Base-by-base conservation (phyloP, 2,113 vertebrate species). In the Crocuta crocuta region DNA sequence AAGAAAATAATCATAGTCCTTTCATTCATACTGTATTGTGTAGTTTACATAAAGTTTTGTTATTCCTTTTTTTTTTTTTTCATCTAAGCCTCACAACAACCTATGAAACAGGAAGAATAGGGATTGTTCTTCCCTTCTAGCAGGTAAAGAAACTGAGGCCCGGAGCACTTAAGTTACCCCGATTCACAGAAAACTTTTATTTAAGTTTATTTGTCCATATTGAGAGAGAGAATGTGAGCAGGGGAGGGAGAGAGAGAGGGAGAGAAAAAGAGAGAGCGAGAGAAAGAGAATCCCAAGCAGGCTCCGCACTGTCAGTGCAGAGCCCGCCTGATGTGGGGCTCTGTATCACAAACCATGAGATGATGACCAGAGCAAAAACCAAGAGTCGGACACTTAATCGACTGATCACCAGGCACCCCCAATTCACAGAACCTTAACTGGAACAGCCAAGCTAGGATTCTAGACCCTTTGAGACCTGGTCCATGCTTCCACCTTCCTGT, bases 81-180 rank as follows among this genome's bases (percentile, higher is more conserved):
- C 3, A 48, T 50, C 63, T 79, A 17, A 95, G 4, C 26, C 58
- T 95, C 23, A 89, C 10, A 55, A n/a, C 28, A 92, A 81, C 48
- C 53, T 45, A 9, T 71, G 45, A 85, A 48, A 17, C 68, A 92
- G 35, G n/a, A 65, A 58, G 12, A 83, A 81, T 11, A 70, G 10
- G 13, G 26, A 84, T 73, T 82, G 23, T 7, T 10, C 61, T 89
- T 85, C 7, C 16, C 35, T 55, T 76, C 76, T 92, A 39, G 45
- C 15, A 86, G 73, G 96, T 76, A 63, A 95, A 86, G 23, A 97
- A 76, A 70, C 17, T 9, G 74, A 96, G 68, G 24, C 33, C 11
- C 13, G 87, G 61, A 93, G 87, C 81, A 82, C 17, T 63, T 84
- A 82, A 78, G 26, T 94, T 86, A 89, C 11, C 5, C 45, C 5